These are phyloP conservation scores for Lagocephalus sceleratus DNA, from an alignment of 2,797 vertebrate species.

Conservation along the genomic window DNA sequence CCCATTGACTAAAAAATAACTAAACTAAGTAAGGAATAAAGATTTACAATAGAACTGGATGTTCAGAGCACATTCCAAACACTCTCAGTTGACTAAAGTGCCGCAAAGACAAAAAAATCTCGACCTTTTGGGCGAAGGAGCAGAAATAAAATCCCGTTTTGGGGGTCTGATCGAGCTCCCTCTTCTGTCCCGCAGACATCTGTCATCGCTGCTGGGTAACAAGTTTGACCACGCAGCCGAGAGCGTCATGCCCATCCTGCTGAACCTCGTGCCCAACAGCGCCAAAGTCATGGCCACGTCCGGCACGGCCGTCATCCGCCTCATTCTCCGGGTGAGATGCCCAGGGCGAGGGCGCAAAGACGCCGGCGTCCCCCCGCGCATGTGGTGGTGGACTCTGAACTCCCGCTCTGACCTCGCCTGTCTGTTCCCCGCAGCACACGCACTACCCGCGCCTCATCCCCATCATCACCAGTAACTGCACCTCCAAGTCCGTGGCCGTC, in stretches of 20 bases:
- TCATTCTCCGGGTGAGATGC: conserved; percentile 89
- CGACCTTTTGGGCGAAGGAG: no score
- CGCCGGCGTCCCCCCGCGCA: no score
- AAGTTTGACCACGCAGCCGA: conserved; percentile 98
- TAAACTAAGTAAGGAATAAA: no score
- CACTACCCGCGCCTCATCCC: conserved; percentile 95
- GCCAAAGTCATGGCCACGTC: conserved; percentile 99
- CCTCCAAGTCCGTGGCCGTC: conserved; percentile 94
- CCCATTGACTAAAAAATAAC: no score
- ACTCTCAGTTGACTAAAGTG: no score
- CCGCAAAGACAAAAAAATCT: no score
- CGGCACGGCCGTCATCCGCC: conserved; percentile 88
- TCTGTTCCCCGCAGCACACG: conserved; percentile 79
- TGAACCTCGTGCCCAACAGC: conserved; percentile 98
- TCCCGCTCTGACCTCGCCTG: not conserved
- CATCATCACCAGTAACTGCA: conserved; percentile 97
- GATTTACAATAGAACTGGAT: no score
- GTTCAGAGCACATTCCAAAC: no score
- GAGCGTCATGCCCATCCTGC: conserved; percentile 94
- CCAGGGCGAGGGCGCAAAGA: not conserved
- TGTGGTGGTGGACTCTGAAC: no score
- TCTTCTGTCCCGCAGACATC: conserved; percentile 72
- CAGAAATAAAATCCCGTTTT: no score
- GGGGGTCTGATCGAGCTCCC: not conserved
- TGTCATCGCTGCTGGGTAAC: conserved; percentile 90